Conservation (phyloP, 2,113 vertebrate genomes). For the Tauraco erythrolophus region DNA sequence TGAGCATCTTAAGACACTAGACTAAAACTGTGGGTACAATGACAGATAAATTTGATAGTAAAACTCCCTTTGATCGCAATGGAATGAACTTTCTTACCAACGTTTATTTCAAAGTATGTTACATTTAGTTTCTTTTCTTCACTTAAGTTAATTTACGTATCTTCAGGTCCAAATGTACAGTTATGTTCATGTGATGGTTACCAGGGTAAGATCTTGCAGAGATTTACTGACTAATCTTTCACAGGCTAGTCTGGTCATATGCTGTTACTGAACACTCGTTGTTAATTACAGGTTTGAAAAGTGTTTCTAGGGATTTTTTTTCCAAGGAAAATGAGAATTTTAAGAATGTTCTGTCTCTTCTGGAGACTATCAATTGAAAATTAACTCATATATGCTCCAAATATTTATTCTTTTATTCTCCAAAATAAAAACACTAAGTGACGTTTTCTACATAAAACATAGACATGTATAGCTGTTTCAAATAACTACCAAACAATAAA, state of each 20-base stretch:
- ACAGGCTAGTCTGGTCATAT: neutral
- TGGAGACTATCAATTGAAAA: neutral
- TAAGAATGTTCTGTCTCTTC: neutral
- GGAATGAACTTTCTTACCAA: neutral
- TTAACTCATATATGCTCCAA: neutral
- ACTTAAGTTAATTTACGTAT: neutral
- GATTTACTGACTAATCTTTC: neutral
- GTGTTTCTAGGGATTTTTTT: neutral
- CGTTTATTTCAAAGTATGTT: neutral
- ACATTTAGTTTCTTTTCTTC: neutral
- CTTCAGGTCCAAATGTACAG: neutral
- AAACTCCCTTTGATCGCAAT: neutral
- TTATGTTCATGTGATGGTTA: neutral
- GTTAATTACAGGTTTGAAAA: neutral
- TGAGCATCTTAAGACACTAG: neutral
- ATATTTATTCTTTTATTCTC: neutral
- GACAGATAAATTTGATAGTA: neutral
- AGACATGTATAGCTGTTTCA: neutral
- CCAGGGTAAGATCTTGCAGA: neutral
- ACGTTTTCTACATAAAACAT: neutral
- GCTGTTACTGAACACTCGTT: neutral
- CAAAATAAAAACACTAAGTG: neutral
- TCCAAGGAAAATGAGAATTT: neutral
- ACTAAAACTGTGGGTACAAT: rapidly evolving
- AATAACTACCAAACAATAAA: neutral